phyloP scores from a whole-genome alignment of 2,888 invertebrate species.

The Epistrophella euchroma region DNA sequence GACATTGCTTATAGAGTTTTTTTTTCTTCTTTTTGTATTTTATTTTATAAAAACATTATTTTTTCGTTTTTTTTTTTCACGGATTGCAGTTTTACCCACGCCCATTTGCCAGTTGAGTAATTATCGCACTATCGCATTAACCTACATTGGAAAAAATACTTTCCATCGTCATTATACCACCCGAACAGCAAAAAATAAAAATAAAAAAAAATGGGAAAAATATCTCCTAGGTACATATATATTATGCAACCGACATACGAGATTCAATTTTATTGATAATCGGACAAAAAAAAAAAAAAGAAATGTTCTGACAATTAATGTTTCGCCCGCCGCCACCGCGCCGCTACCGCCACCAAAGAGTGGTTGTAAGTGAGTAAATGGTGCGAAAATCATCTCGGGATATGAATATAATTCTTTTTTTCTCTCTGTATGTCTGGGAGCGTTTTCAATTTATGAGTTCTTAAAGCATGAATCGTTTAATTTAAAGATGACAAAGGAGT shows the following conservation, averaged over 20 bases:
- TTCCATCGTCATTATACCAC: slow-evolving; percentile 45
- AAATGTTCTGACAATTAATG: slow-evolving; percentile 37
- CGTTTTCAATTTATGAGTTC: slow-evolving; percentile 3
- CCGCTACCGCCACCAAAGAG: neutral
- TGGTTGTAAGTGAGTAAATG: neutral
- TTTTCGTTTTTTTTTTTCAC: slow-evolving; percentile 20
- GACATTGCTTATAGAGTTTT: slow-evolving; percentile 50
- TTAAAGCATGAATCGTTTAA: neutral
- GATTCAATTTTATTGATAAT: slow-evolving; percentile 59
- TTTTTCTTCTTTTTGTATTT: slow-evolving; percentile 32
- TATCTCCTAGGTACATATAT: slow-evolving; percentile 25
- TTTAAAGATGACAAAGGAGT: neutral
- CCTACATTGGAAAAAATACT: slow-evolving; percentile 67
- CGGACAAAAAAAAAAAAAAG: slow-evolving; percentile 23
- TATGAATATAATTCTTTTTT: neutral
- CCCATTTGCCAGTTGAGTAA: slow-evolving; percentile 74
- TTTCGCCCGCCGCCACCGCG: neutral
- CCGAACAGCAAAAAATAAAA: slow-evolving; percentile 21
- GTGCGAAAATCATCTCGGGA: slow-evolving; percentile 28
- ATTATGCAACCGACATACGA: slow-evolving; percentile 56
- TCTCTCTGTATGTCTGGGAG: neutral
- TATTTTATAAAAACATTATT: slow-evolving; percentile 33
- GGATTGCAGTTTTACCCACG: slow-evolving; percentile 70
- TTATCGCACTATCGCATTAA: slow-evolving; percentile 76
- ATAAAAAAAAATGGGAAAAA: neutral